These are phyloP conservation scores for Sebastes minor DNA, from an alignment of 2,797 vertebrate species.

Conservation along the genomic window DNA sequence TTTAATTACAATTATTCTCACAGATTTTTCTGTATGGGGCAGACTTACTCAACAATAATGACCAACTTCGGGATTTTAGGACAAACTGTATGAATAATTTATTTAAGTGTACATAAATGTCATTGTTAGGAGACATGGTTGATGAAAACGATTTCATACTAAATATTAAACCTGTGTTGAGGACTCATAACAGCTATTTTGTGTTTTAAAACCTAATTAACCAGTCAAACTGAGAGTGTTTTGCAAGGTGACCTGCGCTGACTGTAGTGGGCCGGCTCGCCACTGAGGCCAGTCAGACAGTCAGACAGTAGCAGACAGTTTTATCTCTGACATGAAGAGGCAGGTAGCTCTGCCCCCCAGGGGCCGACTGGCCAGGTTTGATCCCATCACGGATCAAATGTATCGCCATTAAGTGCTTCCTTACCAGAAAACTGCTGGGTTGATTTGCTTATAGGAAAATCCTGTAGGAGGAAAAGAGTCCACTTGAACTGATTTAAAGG, in stretches of 20 bases:
- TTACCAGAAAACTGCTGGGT: slow-evolving; percentile 53
- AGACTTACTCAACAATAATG: not conserved
- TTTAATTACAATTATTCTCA: not conserved
- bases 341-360: slow-evolving; percentile 57
- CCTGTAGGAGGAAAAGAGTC: slow-evolving; percentile 59
- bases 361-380: slow-evolving; percentile 55
- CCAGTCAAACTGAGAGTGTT: not conserved
- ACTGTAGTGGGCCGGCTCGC: not conserved
- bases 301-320: slow-evolving; percentile 62
- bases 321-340: slow-evolving; percentile 66
- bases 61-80: not conserved
- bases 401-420: slow-evolving; percentile 63
- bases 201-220: not conserved
- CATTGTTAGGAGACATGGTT: not conserved
- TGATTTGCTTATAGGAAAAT: slow-evolving; percentile 72
- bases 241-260: not conserved
- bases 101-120: not conserved
- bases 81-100: not conserved
- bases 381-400: slow-evolving; percentile 67
- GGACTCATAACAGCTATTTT: not conserved
- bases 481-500: slow-evolving; percentile 59
- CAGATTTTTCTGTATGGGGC: too few relatives aligned
- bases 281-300: slow-evolving; percentile 6
- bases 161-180: not conserved
- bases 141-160: not conserved